Conservation (phyloP, 2,797 vertebrate genomes). For the Rhinoraja longicauda region DNA sequence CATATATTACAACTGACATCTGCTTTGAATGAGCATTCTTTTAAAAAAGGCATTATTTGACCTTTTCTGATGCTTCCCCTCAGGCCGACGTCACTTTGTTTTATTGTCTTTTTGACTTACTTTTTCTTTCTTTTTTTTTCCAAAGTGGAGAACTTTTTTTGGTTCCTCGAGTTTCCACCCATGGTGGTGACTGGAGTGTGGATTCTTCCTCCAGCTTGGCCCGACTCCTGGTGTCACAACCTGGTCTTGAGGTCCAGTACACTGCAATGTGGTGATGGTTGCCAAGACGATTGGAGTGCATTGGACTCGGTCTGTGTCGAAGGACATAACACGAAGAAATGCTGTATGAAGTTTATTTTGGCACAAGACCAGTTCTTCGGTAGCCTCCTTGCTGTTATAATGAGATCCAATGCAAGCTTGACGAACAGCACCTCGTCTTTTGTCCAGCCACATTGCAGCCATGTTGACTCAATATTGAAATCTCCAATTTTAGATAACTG, state of each 20-base stretch:
- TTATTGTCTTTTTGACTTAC: background rate
- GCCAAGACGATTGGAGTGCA: background rate
- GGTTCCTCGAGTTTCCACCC: background rate
- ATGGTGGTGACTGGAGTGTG: background rate
- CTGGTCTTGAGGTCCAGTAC: background rate
- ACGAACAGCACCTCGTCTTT: too few species aligned
- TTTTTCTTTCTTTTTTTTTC: background rate
- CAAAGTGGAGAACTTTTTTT: too few species aligned
- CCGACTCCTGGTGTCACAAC: background rate
- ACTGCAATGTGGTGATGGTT: background rate
- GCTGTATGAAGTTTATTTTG: background rate
- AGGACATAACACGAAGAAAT: background rate
- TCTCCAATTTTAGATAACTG: too few species aligned
- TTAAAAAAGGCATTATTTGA: background rate
- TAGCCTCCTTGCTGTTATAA: too few species aligned
- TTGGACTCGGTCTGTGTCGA: background rate
- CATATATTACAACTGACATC: conserved; percentile 8
- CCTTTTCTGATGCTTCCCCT: background rate
- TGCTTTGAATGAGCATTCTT: background rate
- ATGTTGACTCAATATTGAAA: too few species aligned
- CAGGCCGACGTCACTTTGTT: background rate
- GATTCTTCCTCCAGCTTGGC: too few species aligned
- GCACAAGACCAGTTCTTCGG: background rate
- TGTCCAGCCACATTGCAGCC: too few species aligned
- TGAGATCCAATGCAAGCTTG: too few species aligned